Evolutionary conservation across 2,113 vertebrate genomes (phyloP).

Genomic region (Calypte anna): DNA sequence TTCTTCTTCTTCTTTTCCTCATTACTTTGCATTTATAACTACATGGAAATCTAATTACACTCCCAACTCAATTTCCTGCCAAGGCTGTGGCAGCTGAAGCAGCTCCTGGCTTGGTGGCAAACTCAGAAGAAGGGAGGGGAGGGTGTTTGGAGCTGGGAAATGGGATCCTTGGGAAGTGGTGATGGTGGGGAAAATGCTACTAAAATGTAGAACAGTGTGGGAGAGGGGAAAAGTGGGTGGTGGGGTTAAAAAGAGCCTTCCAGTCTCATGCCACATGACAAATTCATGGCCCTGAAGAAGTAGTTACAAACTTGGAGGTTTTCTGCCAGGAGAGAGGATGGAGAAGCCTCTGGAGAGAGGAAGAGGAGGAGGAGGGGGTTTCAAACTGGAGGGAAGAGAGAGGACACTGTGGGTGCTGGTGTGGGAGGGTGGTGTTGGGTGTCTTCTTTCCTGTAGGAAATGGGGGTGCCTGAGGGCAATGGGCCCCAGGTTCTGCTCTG

Average conservation of each 20-base stretch:
- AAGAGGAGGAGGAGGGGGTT: neutral
- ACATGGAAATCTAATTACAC: neutral
- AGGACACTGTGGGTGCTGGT: accelerated
- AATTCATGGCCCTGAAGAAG: neutral
- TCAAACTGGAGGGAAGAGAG: neutral
- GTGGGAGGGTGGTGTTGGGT: accelerated
- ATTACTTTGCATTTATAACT: constrained; percentile 7
- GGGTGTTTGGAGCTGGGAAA: neutral
- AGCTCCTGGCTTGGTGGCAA: neutral
- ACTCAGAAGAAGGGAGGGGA: neutral
- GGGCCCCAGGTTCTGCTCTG: neutral
- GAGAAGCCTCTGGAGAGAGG: neutral
- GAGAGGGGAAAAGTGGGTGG: neutral
- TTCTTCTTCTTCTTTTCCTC: neutral
- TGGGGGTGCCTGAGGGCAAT: neutral
- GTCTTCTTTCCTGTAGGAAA: neutral
- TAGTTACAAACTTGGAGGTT: neutral
- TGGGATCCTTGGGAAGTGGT: neutral
- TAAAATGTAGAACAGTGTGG: neutral
- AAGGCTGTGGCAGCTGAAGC: neutral
- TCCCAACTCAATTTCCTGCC: neutral
- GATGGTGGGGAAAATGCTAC: neutral
- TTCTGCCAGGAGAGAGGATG: neutral
- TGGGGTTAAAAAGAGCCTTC: neutral
- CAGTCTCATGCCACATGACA: neutral